Evolutionary conservation across 2,888 invertebrate species (phyloP).

Genomic region (Listrodromus nycthemerus): DNA sequence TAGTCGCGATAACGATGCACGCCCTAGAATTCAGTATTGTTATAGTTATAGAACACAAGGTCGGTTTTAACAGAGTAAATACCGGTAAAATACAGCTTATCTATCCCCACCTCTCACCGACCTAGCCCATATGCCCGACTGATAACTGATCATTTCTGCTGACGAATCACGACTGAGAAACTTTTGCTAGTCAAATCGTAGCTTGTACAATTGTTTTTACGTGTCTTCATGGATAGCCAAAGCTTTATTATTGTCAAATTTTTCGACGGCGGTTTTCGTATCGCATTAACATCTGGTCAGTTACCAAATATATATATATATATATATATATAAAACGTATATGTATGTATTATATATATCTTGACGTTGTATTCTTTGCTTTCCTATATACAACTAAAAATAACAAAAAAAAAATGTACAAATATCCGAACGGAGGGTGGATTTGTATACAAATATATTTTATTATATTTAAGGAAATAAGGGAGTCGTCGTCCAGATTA

Average conservation of each 20-base stretch:
- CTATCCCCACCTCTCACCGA: neutral
- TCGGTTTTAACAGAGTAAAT: constrained; percentile 26
- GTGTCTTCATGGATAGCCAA: constrained; percentile 9
- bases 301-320: neutral
- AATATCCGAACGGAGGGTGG: constrained; percentile 46
- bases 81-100: neutral
- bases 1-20: constrained; percentile 40
- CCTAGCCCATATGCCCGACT: constrained; percentile 11
- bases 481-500: constrained; percentile 18
- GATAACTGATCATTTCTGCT: constrained; percentile 26
- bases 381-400: constrained; percentile 16
- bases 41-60: constrained; percentile 15
- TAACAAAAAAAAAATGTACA: constrained; percentile 55
- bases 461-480: constrained; percentile 44
- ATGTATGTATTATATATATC: neutral
- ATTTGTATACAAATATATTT: constrained; percentile 67
- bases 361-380: constrained; percentile 15
- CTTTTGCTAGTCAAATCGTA: constrained; percentile 31
- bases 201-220: constrained; percentile 16
- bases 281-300: neutral
- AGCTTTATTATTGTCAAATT: neutral
- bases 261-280: neutral
- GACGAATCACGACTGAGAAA: constrained; percentile 5
- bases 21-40: constrained; percentile 51
- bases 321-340: no score